A percentile compares a stretch with the other conserved stretches of the same genome.
Evolutionary conservation across 2,113 vertebrate genomes (phyloP).

Genomic region (Sceloporus tristichus): DNA sequence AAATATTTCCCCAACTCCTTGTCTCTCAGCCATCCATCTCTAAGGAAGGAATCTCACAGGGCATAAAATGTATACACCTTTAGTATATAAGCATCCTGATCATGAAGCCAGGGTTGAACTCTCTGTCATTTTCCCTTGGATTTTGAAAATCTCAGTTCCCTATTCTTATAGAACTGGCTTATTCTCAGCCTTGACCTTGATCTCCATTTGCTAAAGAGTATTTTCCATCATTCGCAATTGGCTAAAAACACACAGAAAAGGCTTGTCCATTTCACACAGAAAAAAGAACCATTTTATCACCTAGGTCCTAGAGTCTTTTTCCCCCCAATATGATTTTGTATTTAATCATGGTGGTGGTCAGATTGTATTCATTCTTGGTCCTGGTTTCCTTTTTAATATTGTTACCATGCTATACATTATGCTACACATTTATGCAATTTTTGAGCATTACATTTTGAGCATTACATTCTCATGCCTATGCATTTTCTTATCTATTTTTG

Average conservation of each 20-base stretch:
- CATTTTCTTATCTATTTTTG: slow-evolving; percentile 28
- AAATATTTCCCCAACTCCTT: too few species aligned
- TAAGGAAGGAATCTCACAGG: not conserved
- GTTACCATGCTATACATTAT: not conserved
- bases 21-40: not conserved
- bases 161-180: not conserved
- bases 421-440: not conserved
- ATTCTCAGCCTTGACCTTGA: not conserved
- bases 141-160: not conserved
- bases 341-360: not conserved
- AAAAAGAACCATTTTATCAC: not conserved
- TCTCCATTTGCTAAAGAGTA: not conserved
- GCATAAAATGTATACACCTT: not conserved
- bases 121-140: not conserved
- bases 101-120: not conserved
- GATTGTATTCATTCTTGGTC: not conserved
- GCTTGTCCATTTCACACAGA: not conserved
- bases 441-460: not conserved
- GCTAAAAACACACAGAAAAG: not conserved
- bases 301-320: not conserved
- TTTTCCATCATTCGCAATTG: not conserved
- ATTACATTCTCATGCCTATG: not conserved
- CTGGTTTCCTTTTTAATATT: not conserved
- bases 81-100: not conserved
- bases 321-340: not conserved